Base-by-base conservation (phyloP, 2,797 vertebrate genomes). In the Yasuhikotakia modesta region DNA sequence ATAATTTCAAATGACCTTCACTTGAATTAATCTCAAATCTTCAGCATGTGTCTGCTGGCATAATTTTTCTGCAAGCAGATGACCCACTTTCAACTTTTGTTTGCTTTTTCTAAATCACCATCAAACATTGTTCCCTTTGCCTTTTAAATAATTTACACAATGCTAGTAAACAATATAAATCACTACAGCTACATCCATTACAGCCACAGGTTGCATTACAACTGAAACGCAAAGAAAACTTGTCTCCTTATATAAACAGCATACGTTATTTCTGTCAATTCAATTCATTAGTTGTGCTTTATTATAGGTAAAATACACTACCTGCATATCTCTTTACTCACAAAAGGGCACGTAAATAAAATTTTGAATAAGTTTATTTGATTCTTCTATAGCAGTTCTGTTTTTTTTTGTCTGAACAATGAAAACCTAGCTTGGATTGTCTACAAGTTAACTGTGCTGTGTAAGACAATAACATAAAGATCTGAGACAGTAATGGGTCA, bases 401-500 rank as follows among this genome's bases (percentile, higher is more conserved):
- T n/a, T n/a, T 11, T 24, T 35, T 35, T 27, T 46, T 27, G 21
- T 52, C n/a, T 35, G 57, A 77, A 80, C 46, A 39, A 45, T 70
- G 16, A 66, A 61, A 45, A 50, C 35, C 30, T 76, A 63, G 70
- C 73, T 65, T 53, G 27, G 30, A 2, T 35, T 35, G 60, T 63
- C 30, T 63, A 35, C n/a, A 63, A 70, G 79, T 55, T 50, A 75
- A 32, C 64, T 27, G 30, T 61, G 60, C 76, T 68, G 66, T 72
- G 78, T 71, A 79, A 79, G 70, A 66, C 69, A 70, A 70, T 70
- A 75, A 27, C 66, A 87, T 77, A 84, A 83, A 58, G 67, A 65
- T 68, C 45, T 80, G 24, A 80, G 81, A 83, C 82, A 73, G 84
- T 87, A 87, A 85, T 81, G 78, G 86, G 76, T 84, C 83, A 89